A percentile compares a stretch with the other conserved stretches of the same genome.
These are phyloP conservation scores for Caenorhabditis wallacei DNA, from an alignment of 2,888 invertebrate species.

Conservation along the genomic window DNA sequence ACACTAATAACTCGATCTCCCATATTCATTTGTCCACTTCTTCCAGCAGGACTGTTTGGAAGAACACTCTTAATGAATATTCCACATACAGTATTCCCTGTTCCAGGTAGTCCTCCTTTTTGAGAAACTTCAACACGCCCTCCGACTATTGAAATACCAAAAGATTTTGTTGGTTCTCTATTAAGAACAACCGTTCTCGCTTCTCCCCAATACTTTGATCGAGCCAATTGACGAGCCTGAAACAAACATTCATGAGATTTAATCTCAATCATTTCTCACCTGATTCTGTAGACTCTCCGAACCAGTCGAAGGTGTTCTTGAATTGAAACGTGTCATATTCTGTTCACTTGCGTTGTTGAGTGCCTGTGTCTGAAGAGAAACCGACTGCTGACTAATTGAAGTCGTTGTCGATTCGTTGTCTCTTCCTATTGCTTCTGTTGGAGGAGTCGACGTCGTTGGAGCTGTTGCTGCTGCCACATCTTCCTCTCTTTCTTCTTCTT, in stretches of 20 bases:
- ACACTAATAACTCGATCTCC: constrained; percentile 85
- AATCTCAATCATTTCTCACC: constrained; percentile 19
- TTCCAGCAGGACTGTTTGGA: constrained; percentile 94
- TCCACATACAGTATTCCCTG: constrained; percentile 90
- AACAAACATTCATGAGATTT: not conserved
- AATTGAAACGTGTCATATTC: constrained; percentile 52
- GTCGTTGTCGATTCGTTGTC: constrained; percentile 57
- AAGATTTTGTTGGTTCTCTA: constrained; percentile 89
- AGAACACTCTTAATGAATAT: constrained; percentile 98
- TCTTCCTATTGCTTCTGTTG: constrained; percentile 46
- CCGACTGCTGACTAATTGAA: constrained; percentile 64
- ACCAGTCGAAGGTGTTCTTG: constrained; percentile 68
- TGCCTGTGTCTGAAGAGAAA: constrained; percentile 49
- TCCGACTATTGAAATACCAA: constrained; percentile 96
- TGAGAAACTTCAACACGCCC: constrained; percentile 88
- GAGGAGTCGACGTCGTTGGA: constrained; percentile 18
- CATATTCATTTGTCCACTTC: constrained; percentile 87
- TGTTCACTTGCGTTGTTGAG: constrained; percentile 45
- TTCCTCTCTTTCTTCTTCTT: constrained; percentile 16
- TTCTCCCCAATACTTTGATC: constrained; percentile 88
- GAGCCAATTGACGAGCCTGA: constrained; percentile 67
- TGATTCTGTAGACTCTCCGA: constrained; percentile 68
- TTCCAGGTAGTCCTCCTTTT: constrained; percentile 84
- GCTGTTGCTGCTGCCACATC: constrained; percentile 13
- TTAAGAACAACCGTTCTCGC: constrained; percentile 89